phyloP scores from a whole-genome alignment of 2,113 vertebrate species.

The Camelus bactrianus region DNA sequence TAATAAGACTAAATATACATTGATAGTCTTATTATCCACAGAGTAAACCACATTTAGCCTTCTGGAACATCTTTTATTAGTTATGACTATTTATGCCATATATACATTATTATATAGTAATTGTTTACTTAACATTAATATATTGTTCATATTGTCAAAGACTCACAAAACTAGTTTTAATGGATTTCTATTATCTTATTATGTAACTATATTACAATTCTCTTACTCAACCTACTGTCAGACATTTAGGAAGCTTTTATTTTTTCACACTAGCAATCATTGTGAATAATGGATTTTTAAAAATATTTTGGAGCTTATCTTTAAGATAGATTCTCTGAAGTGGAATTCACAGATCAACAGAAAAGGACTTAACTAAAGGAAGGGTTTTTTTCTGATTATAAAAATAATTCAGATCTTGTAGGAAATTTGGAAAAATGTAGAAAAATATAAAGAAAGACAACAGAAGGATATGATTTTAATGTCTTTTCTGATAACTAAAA shows the following conservation, averaged over 20 bases:
- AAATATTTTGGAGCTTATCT: neutral
- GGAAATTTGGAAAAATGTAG: neutral
- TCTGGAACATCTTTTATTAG: neutral
- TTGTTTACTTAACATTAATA: neutral
- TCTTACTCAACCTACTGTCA: neutral
- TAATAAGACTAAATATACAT: neutral
- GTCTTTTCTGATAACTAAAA: neutral
- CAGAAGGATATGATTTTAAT: neutral
- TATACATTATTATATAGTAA: neutral
- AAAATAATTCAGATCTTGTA: neutral
- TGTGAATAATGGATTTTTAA: neutral
- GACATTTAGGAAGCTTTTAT: neutral
- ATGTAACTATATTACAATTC: neutral
- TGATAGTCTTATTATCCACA: neutral
- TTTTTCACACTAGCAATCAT: neutral
- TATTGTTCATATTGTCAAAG: neutral
- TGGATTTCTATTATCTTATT: conserved; percentile 39
- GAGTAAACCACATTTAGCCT: neutral
- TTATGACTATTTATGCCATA: neutral
- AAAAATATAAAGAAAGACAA: neutral
- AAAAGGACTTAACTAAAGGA: neutral
- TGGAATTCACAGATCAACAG: neutral
- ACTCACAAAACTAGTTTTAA: neutral
- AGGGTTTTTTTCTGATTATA: neutral
- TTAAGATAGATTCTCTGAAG: conserved; percentile 4